phyloP scores from a whole-genome alignment of 2,888 invertebrate species.

The Pycnomerus fuliginosus region DNA sequence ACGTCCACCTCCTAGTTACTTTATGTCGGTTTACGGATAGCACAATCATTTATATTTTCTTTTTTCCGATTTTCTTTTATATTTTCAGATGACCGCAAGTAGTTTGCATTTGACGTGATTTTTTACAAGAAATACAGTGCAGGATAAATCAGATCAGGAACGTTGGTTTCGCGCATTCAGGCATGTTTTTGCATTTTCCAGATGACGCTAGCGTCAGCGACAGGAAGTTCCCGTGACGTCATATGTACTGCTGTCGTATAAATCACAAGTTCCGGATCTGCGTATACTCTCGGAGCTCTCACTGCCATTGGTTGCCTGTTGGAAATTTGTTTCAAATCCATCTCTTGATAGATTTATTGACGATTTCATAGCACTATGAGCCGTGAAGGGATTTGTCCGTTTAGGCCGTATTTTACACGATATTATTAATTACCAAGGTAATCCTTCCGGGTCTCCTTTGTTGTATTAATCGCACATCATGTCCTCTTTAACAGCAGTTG shows the following conservation, averaged over 20 bases:
- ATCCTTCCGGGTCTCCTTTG: too few relatives aligned
- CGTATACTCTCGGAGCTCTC: slow-evolving; percentile 32
- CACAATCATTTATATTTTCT: too few relatives aligned
- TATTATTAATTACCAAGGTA: slow-evolving; percentile 27
- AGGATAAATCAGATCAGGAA: too few relatives aligned
- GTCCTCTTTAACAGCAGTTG: too few relatives aligned
- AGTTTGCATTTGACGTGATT: too few relatives aligned
- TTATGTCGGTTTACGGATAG: too few relatives aligned
- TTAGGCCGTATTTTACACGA: slow-evolving; percentile 19
- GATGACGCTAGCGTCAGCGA: slow-evolving; percentile 15
- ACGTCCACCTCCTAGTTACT: too few relatives aligned
- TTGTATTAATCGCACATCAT: too few relatives aligned
- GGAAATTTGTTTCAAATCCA: slow-evolving; percentile 40
- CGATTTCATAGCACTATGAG: slow-evolving; percentile 25
- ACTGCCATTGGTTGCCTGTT: slow-evolving; percentile 40
- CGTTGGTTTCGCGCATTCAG: slow-evolving; percentile 7
- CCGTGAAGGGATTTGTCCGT: slow-evolving; percentile 22
- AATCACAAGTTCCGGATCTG: slow-evolving; percentile 44
- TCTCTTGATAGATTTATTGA: slow-evolving; percentile 26
- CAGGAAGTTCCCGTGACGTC: slow-evolving; percentile 35
- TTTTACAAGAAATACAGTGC: too few relatives aligned
- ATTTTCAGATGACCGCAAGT: too few relatives aligned
- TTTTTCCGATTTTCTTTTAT: too few relatives aligned
- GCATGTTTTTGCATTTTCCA: slow-evolving; percentile 18
- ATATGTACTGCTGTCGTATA: slow-evolving; percentile 40